Percentiles rank a stretch among this genome's conserved stretches.
Evolutionary conservation across 2,888 invertebrate genomes (phyloP).

Genomic region (Pterostichus niger): DNA sequence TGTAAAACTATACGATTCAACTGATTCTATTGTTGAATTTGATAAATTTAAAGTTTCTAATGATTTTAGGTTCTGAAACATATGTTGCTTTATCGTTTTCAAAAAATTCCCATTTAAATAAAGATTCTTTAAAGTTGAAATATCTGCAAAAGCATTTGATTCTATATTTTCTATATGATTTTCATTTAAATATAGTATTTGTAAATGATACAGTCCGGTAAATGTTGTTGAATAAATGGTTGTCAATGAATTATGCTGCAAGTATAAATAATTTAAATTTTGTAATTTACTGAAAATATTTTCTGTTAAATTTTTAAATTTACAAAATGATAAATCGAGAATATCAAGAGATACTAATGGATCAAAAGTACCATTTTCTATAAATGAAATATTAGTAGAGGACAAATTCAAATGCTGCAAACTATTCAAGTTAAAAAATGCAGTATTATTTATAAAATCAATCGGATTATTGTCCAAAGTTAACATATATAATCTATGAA

Average conservation of each 20-base stretch:
- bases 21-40: background rate
- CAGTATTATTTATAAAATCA: background rate
- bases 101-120: slow-evolving; percentile 14
- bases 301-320: too few species aligned
- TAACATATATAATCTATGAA: too few species aligned
- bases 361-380: too few species aligned
- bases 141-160: background rate
- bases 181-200: slow-evolving; percentile 24
- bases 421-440: slow-evolving; percentile 15
- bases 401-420: slow-evolving; percentile 16
- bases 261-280: slow-evolving; percentile 5
- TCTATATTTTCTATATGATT: slow-evolving; percentile 14
- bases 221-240: background rate
- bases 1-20: background rate
- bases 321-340: too few species aligned
- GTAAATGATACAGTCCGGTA: slow-evolving; percentile 4
- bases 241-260: background rate
- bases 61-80: background rate
- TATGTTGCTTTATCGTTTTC: slow-evolving; percentile 2
- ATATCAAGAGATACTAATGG: too few species aligned
- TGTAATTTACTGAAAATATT: background rate
- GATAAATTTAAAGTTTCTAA: slow-evolving; percentile 23
- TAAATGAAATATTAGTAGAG: too few species aligned
- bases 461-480: background rate
- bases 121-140: background rate